Percentiles rank a stretch among this genome's conserved stretches.
phyloP scores from a whole-genome alignment of 2,113 vertebrate species.

The Nyctibius bracteatus region DNA sequence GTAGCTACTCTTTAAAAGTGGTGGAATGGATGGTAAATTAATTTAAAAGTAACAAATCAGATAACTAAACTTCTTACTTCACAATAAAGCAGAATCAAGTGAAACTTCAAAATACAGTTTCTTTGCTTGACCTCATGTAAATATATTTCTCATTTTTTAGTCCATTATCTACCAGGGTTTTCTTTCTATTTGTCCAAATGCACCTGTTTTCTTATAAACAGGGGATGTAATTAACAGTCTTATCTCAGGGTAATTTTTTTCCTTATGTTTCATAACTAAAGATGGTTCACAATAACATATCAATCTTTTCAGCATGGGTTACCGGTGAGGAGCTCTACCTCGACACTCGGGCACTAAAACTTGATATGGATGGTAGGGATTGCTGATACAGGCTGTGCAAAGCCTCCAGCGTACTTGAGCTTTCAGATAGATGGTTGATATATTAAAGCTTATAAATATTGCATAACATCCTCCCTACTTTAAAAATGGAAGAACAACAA shows the following conservation, averaged over 20 bases:
- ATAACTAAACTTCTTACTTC: neutral
- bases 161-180: neutral
- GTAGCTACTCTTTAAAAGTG: neutral
- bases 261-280: neutral
- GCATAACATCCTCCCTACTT: neutral
- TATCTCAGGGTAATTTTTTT: neutral
- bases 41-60: neutral
- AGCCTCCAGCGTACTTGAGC: neutral
- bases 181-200: no score
- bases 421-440: neutral
- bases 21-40: neutral
- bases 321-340: neutral
- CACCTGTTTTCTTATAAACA: no score
- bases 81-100: neutral
- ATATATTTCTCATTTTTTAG: neutral
- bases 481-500: neutral
- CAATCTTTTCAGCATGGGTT: neutral
- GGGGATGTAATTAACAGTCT: neutral
- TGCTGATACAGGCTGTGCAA: neutral
- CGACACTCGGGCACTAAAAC: neutral
- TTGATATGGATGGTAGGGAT: neutral
- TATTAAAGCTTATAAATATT: neutral
- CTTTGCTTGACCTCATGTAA: neutral
- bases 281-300: accelerated
- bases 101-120: neutral